These are phyloP conservation scores for Clavelina lepadiformis DNA, from an alignment of 23 tunicate species.

Conservation along the genomic window DNA sequence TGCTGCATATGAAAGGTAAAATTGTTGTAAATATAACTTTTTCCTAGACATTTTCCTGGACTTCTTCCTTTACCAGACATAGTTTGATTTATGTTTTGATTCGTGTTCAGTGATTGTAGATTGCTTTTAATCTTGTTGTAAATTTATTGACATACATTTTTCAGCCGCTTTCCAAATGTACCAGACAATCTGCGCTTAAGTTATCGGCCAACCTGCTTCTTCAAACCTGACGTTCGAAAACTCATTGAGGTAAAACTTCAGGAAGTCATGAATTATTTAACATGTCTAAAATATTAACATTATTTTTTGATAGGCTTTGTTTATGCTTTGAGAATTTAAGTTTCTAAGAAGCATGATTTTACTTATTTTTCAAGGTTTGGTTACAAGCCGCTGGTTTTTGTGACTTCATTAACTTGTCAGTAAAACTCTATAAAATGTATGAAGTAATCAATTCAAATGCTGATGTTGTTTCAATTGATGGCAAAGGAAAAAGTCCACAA, in stretches of 20 bases:
- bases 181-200: constrained; percentile 47
- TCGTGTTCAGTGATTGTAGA: too few species aligned
- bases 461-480: constrained; percentile 14
- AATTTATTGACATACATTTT: too few species aligned
- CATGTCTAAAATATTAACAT: too few species aligned
- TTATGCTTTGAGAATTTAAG: neutral
- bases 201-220: constrained; percentile 53
- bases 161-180: constrained; percentile 25
- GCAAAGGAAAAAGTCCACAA: neutral
- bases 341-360: neutral
- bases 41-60: too few species aligned
- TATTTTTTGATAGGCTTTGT: too few species aligned
- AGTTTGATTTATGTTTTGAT: too few species aligned
- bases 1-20: neutral
- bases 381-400: constrained; percentile 61
- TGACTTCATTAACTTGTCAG: constrained; percentile 35
- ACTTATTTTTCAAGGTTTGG: constrained; percentile 63
- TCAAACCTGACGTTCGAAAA: constrained; percentile 48
- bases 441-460: constrained; percentile 11
- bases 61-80: too few species aligned
- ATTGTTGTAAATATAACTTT: neutral
- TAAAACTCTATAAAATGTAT: constrained; percentile 35
- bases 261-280: too few species aligned
- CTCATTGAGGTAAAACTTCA: constrained; percentile 79
- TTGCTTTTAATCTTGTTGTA: too few species aligned